phyloP scores from a whole-genome alignment of 2,113 vertebrate genomes.

The Dolichallabes microphthalmus region DNA sequence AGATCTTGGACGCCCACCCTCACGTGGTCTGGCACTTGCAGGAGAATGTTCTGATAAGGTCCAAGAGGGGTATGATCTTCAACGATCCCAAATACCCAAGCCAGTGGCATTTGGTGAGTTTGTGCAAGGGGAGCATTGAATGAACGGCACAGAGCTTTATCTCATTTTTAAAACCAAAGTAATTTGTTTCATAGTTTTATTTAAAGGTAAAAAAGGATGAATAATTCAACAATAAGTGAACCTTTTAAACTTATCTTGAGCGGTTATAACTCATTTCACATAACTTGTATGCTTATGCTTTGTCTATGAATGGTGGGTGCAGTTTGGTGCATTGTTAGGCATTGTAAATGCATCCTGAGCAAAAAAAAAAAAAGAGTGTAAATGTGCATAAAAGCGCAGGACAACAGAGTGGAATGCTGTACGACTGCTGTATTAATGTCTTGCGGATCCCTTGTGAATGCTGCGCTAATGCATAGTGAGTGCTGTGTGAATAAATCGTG shows the following conservation, averaged over 20 bases:
- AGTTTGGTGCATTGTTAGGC: no score
- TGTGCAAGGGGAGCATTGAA: background rate
- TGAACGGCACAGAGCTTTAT: no score
- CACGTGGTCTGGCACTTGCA: conserved; percentile 87
- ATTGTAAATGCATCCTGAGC: no score
- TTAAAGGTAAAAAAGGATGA: background rate
- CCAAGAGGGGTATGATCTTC: conserved; percentile 88
- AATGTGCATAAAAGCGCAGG: no score
- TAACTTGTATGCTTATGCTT: background rate
- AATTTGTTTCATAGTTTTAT: background rate
- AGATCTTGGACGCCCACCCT: conserved; percentile 76
- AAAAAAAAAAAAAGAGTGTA: no score
- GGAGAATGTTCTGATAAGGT: conserved; percentile 83
- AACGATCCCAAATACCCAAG: conserved; percentile 90
- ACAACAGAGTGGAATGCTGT: no score
- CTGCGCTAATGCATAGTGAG: no score
- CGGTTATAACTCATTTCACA: background rate
- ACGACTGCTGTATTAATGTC: no score
- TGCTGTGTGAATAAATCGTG: no score
- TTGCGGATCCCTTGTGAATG: no score
- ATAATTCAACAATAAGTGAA: background rate
- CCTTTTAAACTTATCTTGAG: background rate
- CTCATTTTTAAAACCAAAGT: background rate
- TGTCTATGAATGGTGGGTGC: background rate
- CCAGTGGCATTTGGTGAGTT: conserved; percentile 96